These are phyloP conservation scores for Atta cephalotes DNA, from an alignment of 1,140 invertebrate species.

Conservation along the genomic window DNA sequence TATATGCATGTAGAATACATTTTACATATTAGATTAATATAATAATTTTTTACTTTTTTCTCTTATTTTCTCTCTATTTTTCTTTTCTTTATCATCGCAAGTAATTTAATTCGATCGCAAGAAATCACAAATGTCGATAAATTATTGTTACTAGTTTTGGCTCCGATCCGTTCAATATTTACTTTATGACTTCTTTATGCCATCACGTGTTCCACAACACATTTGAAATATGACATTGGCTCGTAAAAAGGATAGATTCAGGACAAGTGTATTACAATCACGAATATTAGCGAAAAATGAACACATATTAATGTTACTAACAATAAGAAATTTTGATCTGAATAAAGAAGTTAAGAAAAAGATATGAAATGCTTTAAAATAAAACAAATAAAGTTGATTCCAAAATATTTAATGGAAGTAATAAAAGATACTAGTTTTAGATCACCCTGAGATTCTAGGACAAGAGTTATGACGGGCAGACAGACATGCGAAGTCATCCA, in stretches of 20 bases:
- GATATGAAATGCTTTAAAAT: background rate
- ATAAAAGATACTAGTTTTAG: slow-evolving; percentile 18
- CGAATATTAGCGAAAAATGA: background rate
- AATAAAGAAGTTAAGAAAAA: background rate
- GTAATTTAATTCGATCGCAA: background rate
- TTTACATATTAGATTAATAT: background rate
- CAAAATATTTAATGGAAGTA: slow-evolving; percentile 17
- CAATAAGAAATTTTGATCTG: background rate
- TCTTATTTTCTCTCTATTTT: background rate
- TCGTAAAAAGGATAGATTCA: background rate
- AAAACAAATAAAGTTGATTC: background rate
- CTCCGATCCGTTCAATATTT: slow-evolving; percentile 29
- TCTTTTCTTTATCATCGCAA: background rate
- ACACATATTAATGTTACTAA: background rate
- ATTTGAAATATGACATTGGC: slow-evolving; percentile 9
- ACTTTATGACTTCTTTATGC: background rate
- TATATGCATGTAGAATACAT: background rate
- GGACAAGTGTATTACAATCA: background rate
- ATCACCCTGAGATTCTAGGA: slow-evolving; percentile 11
- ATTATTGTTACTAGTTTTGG: slow-evolving; percentile 28
- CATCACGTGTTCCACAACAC: slow-evolving; percentile 1
- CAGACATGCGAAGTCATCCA: slow-evolving; percentile 1
- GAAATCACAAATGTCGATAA: slow-evolving; percentile 16
- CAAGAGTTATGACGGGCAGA: background rate
- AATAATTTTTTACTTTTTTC: slow-evolving; percentile 12